Evolutionary conservation across 2,888 invertebrate species (phyloP).

Genomic region (Plebejus anna): DNA sequence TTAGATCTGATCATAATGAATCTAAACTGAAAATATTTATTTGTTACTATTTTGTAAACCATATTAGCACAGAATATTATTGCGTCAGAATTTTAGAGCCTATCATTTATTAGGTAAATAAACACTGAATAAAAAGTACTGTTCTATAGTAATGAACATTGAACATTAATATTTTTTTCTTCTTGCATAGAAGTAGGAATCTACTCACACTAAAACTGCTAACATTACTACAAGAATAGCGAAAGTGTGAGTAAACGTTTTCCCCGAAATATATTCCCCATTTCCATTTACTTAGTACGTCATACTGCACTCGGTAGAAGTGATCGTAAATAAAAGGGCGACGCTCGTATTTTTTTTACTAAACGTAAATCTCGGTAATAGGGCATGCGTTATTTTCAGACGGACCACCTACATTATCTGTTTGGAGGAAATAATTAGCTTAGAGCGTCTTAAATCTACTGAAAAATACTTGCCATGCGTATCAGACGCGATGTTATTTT

Average conservation of each 20-base stretch:
- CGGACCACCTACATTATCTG: conserved; percentile 35
- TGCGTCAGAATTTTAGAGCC: too few species aligned
- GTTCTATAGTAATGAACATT: too few species aligned
- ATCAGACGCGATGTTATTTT: too few species aligned
- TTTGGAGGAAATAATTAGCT: conserved; percentile 28
- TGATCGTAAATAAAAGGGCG: conserved; percentile 52
- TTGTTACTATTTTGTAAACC: not conserved
- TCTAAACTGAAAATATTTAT: too few species aligned
- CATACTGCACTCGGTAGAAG: conserved; percentile 46
- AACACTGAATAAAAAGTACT: too few species aligned
- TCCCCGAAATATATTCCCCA: conserved; percentile 21
- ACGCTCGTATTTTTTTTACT: conserved; percentile 43
- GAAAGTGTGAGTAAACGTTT: conserved; percentile 9
- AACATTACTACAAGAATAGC: not conserved
- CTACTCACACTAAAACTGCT: not conserved
- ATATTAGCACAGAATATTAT: too few species aligned
- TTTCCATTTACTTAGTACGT: conserved; percentile 32
- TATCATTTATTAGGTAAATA: too few species aligned
- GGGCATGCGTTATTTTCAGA: conserved; percentile 40
- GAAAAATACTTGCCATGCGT: too few species aligned
- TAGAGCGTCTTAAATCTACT: conserved; percentile 13
- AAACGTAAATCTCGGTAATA: conserved; percentile 56
- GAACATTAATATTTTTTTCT: too few species aligned
- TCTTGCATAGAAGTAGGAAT: too few species aligned
- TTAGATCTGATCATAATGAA: too few species aligned